Evolutionary conservation across 2,113 vertebrate species (phyloP), one percentile per base, ranked within the genome.

Genomic region (Sebastes schlegelii): DNA sequence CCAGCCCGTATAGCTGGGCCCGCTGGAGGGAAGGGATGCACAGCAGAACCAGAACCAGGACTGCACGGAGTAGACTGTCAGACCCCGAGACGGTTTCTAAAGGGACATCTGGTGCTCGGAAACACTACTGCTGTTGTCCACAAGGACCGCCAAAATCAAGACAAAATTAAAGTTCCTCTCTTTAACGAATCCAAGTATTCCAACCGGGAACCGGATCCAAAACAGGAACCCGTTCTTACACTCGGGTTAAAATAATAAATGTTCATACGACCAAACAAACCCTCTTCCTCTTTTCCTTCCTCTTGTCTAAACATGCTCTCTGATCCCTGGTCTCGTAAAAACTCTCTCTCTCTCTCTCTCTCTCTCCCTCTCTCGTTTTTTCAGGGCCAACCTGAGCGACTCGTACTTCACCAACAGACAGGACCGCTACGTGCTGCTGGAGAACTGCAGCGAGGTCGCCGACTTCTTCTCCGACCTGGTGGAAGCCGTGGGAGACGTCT

Each of bases 351-450:
- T 13, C 11, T 23, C 1, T 26, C 19, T 45, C 19, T 17, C 16
- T 52, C 8, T 74, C n/a, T 52, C n/a, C 17, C 11, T 51, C 48
- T 51, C 40, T n/a, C 21, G 11, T 12, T 21, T 2, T 26, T 42
- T 17, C 86, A 99, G 98, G 0, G 98, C 98, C 49, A 99, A 99
- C 94, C 94, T 99, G 92, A 99, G 98, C 62, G 98, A 99, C 89
- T 97, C 97, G 46, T 99, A 99, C 95, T 99, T 99, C 95, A 99
- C 97, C 90, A 99, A 99, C 82, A 96, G 98, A 10, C 98, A 99
- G 95, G 98, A 99, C 91, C 98, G 98, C 64, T 99, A 99, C n/a
- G 94, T 99, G 65, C 92, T 99, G 86, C 93, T 99, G 90, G 97
- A 95, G 94, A 95, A 98, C 93, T 99, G 98, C 52, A 70, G 88